Conservation (phyloP, 2,888 invertebrate genomes). For the Eucera pruinosa region DNA sequence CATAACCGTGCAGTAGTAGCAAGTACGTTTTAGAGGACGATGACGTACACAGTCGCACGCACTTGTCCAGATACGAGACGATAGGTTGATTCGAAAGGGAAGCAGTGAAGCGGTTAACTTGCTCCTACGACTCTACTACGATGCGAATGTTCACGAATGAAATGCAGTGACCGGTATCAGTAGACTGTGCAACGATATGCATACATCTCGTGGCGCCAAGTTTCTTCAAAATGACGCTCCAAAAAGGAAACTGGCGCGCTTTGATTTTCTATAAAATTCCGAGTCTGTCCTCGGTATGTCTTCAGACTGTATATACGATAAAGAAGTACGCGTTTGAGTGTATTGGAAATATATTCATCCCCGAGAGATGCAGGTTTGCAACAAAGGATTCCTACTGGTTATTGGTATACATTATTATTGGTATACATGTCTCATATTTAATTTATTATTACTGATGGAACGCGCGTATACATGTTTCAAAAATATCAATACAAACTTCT, state of each 20-base stretch:
- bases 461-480: too few relatives aligned
- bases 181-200: slow-evolving; percentile 54
- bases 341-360: slow-evolving; percentile 30
- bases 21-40: slow-evolving; percentile 7
- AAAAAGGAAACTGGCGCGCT: slow-evolving; percentile 36
- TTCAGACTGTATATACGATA: neutral
- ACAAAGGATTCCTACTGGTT: slow-evolving; percentile 12
- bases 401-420: too few relatives aligned
- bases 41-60: neutral
- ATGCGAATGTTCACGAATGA: slow-evolving; percentile 69
- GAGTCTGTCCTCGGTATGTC: slow-evolving; percentile 7
- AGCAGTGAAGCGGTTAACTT: slow-evolving; percentile 30
- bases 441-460: neutral
- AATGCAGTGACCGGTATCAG: slow-evolving; percentile 73
- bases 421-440: neutral
- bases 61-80: slow-evolving; percentile 25
- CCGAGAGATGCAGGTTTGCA: slow-evolving; percentile 1
- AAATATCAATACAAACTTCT: too few relatives aligned
- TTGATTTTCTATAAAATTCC: slow-evolving; percentile 51
- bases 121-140: slow-evolving; percentile 13
- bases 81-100: slow-evolving; percentile 42
- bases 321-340: slow-evolving; percentile 11
- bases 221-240: slow-evolving; percentile 15
- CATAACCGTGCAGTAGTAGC: slow-evolving; percentile 36
- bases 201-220: slow-evolving; percentile 41